These are phyloP conservation scores for Thalassaphorura encarpata DNA, from an alignment of 1,140 invertebrate genomes.

Conservation along the genomic window DNA sequence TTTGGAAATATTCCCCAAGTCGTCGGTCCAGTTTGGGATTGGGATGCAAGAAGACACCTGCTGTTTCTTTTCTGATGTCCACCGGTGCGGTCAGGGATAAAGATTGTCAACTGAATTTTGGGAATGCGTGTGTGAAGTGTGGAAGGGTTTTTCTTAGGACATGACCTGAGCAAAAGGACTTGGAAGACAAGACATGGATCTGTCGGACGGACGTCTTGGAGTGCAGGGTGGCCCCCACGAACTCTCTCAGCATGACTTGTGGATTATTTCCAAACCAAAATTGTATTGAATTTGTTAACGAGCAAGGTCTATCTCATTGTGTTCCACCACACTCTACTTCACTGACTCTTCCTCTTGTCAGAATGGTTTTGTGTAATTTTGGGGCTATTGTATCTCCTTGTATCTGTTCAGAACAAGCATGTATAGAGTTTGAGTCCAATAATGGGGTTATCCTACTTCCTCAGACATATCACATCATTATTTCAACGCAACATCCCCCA, in stretches of 20 bases:
- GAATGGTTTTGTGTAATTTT: constrained; percentile 1
- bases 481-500: background rate
- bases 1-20: no score
- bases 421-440: background rate
- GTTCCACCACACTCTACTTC: no score
- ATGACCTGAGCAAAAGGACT: no score
- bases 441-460: background rate
- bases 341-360: background rate
- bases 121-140: no score
- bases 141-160: no score
- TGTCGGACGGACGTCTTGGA: constrained; percentile 1
- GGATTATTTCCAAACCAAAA: constrained; percentile 19
- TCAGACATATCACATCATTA: constrained; percentile 14
- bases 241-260: constrained; percentile 16
- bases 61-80: no score
- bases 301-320: no score
- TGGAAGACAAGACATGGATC: no score
- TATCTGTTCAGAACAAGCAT: background rate
- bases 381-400: background rate
- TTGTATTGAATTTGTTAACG: constrained; percentile 23
- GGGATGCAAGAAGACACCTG: no score
- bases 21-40: no score
- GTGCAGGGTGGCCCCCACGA: constrained; percentile 14
- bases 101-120: no score
- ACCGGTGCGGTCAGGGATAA: no score